Evolutionary conservation across 2,888 invertebrate species (phyloP).

Genomic region (Listrodromus nycthemerus): DNA sequence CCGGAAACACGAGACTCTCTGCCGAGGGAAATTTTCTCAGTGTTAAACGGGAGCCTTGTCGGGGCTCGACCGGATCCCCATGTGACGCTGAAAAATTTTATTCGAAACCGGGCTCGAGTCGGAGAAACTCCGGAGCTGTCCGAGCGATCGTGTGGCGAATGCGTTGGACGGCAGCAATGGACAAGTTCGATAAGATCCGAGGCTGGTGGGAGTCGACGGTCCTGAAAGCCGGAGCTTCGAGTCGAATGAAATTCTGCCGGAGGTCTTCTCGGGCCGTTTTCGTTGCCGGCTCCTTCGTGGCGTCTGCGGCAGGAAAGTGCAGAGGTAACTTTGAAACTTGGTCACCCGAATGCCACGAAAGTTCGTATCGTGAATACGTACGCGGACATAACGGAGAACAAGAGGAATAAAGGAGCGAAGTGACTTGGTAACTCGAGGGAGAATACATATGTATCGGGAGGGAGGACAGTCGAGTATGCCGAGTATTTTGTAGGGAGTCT

Average conservation of each 20-base stretch:
- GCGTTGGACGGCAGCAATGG: not conserved
- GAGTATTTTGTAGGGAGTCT: not conserved
- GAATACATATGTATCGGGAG: not conserved
- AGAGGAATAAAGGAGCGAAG: conserved; percentile 8
- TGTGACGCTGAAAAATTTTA: too few relatives aligned
- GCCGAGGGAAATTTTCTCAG: too few relatives aligned
- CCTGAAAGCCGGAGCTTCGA: conserved; percentile 46
- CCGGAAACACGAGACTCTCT: too few relatives aligned
- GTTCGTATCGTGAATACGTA: conserved; percentile 68
- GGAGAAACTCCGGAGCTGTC: too few relatives aligned
- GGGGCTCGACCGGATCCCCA: too few relatives aligned
- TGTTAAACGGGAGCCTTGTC: too few relatives aligned
- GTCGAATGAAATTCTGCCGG: conserved; percentile 63
- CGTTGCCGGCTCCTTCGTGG: not conserved
- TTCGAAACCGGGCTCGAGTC: too few relatives aligned
- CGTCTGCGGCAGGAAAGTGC: conserved; percentile 13
- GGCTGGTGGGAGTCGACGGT: conserved; percentile 2
- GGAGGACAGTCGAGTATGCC: not conserved
- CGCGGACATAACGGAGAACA: conserved; percentile 46
- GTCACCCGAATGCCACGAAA: conserved; percentile 56
- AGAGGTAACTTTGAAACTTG: conserved; percentile 55
- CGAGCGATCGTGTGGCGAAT: too few relatives aligned
- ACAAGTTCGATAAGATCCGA: conserved; percentile 34
- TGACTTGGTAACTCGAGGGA: not conserved
- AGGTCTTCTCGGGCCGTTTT: not conserved